phyloP scores from a whole-genome alignment of 2,797 vertebrate species.

The Malacoraja senta region DNA sequence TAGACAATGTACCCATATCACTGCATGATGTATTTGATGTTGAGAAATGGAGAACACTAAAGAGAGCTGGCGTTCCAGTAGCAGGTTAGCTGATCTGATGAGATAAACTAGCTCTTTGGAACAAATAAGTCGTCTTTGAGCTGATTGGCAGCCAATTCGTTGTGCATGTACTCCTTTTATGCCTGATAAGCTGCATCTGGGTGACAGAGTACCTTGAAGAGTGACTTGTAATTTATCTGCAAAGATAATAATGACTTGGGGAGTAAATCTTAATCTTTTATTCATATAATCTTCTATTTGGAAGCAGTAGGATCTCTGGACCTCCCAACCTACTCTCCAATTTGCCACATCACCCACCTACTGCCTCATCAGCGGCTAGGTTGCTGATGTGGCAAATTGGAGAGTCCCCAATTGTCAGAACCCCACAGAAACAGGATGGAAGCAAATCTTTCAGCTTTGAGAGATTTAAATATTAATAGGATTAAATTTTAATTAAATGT shows the following conservation, averaged over 20 bases:
- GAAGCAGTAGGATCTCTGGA: too few species aligned
- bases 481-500: too few species aligned
- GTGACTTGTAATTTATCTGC: not conserved
- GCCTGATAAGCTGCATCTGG: not conserved
- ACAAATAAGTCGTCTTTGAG: not conserved
- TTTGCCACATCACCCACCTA: too few species aligned
- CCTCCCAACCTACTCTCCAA: too few species aligned
- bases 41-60: not conserved
- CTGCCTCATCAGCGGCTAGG: too few species aligned
- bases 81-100: not conserved
- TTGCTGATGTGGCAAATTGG: too few species aligned
- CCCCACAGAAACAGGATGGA: too few species aligned
- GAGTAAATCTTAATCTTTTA: not conserved
- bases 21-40: not conserved
- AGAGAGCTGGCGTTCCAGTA: not conserved
- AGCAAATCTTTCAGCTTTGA: too few species aligned
- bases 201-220: not conserved
- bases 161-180: not conserved
- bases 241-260: not conserved
- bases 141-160: not conserved
- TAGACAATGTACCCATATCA: not conserved
- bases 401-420: too few species aligned
- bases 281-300: too few species aligned
- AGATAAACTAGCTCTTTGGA: not conserved
- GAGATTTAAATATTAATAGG: too few species aligned